Base-by-base conservation (phyloP, 2,113 vertebrate genomes). In the Pseudolaguvia tuberculata region DNA sequence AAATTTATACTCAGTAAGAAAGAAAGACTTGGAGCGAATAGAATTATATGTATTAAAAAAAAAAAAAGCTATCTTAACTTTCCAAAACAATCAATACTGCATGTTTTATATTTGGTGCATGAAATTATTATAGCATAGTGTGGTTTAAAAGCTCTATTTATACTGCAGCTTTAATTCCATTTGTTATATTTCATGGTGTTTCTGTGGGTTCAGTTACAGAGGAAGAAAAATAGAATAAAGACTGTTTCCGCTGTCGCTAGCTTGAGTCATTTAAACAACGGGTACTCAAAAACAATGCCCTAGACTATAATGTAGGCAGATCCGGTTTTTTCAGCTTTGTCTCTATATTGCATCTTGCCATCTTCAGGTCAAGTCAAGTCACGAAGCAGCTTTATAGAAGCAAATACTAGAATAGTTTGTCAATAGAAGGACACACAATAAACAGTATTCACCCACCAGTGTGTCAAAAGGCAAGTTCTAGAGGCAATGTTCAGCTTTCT, bases 341-440 rank as follows among this genome's bases (percentile, higher is more conserved):
- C 21, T 51, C 45, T 50, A 72, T 76, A 76, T 72, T 79, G 74
- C 62, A 50, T 77, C 61, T 61, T 77, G 62, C 74, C 68, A 66
- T 70, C 59, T 27, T 57, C 47, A 23, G 35, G 70, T 42, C 7
- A 42, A 42, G 39, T 42, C 39, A 42, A 42, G 39, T 42, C 39
- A 42, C 8, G 7, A 9, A 7, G 39, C 39, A 42, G 39, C 39
- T 42, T 42, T 42, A 42, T 42, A 9, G 39, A 42, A 42, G 5
- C 39, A 42, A 42, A 42, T 42, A 42, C 5, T 42, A 42, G 8
- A 55, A 73, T 23, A 75, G 63, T 35, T 42, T 72, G 39, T 67
- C 56, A 62, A 53, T 42, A 42, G 5, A 42, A 42, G 39, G 39
- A 42, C 39, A 35, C 31, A 35, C 31, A 42, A 8, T 42, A 42